Evolutionary conservation across 2,888 invertebrate species (phyloP).

Genomic region (Falcaria lacertinaria): DNA sequence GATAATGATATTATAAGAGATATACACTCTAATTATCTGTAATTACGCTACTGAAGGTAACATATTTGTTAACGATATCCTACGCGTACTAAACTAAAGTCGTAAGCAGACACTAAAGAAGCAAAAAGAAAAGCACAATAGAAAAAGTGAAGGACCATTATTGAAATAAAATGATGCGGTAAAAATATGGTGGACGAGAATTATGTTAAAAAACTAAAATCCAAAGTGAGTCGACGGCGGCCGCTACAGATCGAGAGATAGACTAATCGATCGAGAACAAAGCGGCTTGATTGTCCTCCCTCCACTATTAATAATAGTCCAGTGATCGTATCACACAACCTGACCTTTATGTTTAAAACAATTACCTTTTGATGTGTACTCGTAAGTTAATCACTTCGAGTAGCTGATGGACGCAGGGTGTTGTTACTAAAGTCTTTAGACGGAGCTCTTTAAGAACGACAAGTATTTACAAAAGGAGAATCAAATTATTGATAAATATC

Average conservation of each 20-base stretch:
- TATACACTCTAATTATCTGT: too few relatives aligned
- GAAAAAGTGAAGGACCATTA: neutral
- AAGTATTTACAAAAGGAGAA: neutral
- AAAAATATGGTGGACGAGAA: neutral
- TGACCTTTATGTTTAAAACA: constrained; percentile 14
- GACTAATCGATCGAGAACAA: constrained; percentile 29
- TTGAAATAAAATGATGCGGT: neutral
- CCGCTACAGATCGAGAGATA: constrained; percentile 27
- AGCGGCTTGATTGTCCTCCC: constrained; percentile 30
- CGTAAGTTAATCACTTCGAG: constrained; percentile 18
- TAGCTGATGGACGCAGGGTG: neutral
- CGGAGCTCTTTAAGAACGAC: neutral
- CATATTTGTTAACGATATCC: too few relatives aligned
- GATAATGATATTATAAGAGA: too few relatives aligned
- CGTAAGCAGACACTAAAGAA: too few relatives aligned
- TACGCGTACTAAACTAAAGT: too few relatives aligned
- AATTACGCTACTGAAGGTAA: too few relatives aligned
- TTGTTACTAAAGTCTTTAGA: neutral
- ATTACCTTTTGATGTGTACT: constrained; percentile 16
- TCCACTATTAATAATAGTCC: constrained; percentile 25
- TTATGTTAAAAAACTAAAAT: neutral
- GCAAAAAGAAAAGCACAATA: too few relatives aligned
- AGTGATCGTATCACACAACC: constrained; percentile 21
- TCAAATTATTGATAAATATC: neutral
- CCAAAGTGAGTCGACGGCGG: constrained; percentile 6